These are phyloP conservation scores for Saccopteryx leptura DNA, from an alignment of 2,113 vertebrate species.

Conservation along the genomic window DNA sequence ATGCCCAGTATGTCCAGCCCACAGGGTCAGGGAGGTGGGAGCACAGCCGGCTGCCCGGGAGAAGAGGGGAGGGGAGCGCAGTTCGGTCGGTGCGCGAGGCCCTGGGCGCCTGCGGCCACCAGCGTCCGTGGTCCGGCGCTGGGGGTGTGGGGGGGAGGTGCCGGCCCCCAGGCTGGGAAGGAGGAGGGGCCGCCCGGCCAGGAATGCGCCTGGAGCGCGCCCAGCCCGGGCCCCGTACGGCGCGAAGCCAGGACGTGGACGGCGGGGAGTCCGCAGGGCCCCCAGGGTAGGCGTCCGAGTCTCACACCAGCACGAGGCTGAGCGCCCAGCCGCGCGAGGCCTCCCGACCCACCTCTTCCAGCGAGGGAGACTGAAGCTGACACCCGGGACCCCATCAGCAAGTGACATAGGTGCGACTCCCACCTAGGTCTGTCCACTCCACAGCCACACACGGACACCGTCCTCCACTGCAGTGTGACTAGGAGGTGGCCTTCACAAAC, in stretches of 20 bases:
- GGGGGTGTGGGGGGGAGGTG: background rate
- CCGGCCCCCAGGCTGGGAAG: background rate
- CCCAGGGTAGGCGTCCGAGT: background rate
- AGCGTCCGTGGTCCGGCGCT: background rate
- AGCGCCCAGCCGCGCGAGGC: background rate
- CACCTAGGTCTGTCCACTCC: background rate
- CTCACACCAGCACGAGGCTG: background rate
- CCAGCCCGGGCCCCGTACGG: background rate
- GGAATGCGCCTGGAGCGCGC: conserved; percentile 4
- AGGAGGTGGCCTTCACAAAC: background rate
- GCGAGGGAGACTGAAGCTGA: background rate
- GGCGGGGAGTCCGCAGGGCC: background rate
- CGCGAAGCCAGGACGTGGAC: background rate
- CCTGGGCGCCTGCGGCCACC: background rate
- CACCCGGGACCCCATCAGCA: fast-evolving
- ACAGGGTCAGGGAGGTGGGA: background rate
- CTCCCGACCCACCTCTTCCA: background rate
- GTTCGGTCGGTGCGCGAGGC: background rate
- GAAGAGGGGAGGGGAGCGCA: background rate
- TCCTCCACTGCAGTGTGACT: background rate
- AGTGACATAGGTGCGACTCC: background rate
- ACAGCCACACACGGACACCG: too few species aligned
- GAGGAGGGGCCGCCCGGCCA: conserved; percentile 11
- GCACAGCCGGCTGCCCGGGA: background rate
- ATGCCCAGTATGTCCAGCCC: background rate